These are phyloP conservation scores for Argyresthia albistria DNA, from an alignment of 2,888 invertebrate species.

Conservation along the genomic window DNA sequence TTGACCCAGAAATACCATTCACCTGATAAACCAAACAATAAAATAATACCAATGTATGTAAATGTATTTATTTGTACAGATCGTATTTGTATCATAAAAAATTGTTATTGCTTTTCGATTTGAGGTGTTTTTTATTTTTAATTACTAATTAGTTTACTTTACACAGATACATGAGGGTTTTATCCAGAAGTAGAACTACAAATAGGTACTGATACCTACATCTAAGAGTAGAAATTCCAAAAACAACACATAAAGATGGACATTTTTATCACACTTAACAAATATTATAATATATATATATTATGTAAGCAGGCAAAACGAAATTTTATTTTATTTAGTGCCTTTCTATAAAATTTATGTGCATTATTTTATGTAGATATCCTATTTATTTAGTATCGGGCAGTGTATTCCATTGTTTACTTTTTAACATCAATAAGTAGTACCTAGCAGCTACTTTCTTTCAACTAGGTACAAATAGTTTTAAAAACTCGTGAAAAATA, in stretches of 20 bases:
- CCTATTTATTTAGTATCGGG: background rate
- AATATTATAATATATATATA: too few species aligned
- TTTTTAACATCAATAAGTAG: background rate
- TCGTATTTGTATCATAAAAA: background rate
- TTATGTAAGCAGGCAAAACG: too few species aligned
- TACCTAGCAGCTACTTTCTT: background rate
- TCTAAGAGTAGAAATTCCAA: too few species aligned
- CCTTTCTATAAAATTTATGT: too few species aligned
- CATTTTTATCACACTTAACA: background rate
- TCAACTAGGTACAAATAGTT: too few species aligned
- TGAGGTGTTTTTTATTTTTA: background rate
- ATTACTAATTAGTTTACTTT: background rate
- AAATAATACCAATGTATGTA: constrained; percentile 9
- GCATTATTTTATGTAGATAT: too few species aligned
- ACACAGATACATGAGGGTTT: too few species aligned
- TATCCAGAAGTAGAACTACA: too few species aligned
- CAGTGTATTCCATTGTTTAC: background rate
- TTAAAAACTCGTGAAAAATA: too few species aligned
- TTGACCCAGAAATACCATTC: constrained; percentile 8
- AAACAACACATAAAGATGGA: too few species aligned
- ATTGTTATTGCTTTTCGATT: background rate
- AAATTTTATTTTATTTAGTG: too few species aligned
- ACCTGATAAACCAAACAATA: constrained; percentile 2
- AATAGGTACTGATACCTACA: too few species aligned
- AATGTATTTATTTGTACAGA: background rate